phyloP scores from a whole-genome alignment of 2,113 vertebrate genomes.

The Channa maculata region DNA sequence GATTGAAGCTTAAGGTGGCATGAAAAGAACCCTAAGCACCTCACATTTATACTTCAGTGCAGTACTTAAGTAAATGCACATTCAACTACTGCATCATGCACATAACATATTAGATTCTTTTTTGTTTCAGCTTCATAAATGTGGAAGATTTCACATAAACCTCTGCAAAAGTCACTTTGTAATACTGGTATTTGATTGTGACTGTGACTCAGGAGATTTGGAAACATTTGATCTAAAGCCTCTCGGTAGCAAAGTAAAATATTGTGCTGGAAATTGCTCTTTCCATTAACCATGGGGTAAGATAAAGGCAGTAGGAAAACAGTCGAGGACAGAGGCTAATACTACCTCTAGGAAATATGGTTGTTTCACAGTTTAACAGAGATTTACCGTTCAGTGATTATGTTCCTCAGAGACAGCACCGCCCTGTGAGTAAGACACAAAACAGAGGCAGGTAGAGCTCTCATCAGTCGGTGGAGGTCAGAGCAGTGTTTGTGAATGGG shows the following conservation, averaged over 20 bases:
- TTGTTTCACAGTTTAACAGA: conserved; percentile 64
- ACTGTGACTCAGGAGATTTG: conserved; percentile 31
- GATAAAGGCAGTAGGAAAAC: conserved; percentile 39
- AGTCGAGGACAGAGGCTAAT: conserved; percentile 46
- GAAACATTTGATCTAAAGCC: conserved; percentile 46
- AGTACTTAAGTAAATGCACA: too few relatives aligned
- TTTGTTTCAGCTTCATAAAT: background rate
- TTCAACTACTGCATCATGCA: background rate
- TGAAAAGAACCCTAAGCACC: too few relatives aligned
- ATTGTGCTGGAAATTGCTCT: conserved; percentile 35
- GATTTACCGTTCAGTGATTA: conserved; percentile 65
- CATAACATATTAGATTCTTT: background rate
- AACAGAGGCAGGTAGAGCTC: conserved; percentile 43
- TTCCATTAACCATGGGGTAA: conserved; percentile 39
- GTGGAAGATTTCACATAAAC: background rate
- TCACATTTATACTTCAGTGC: too few relatives aligned
- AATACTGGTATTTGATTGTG: conserved; percentile 12
- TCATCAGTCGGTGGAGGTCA: conserved; percentile 60
- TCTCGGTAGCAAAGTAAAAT: conserved; percentile 35
- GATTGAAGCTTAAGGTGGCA: too few relatives aligned
- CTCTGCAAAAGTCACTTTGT: conserved; percentile 7
- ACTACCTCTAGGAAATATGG: conserved; percentile 54
- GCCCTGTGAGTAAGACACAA: conserved; percentile 49
- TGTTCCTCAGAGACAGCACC: conserved; percentile 42
- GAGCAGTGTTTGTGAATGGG: conserved; percentile 42